Conservation (phyloP, 1,140 invertebrate species). For the Cyclina sinensis region DNA sequence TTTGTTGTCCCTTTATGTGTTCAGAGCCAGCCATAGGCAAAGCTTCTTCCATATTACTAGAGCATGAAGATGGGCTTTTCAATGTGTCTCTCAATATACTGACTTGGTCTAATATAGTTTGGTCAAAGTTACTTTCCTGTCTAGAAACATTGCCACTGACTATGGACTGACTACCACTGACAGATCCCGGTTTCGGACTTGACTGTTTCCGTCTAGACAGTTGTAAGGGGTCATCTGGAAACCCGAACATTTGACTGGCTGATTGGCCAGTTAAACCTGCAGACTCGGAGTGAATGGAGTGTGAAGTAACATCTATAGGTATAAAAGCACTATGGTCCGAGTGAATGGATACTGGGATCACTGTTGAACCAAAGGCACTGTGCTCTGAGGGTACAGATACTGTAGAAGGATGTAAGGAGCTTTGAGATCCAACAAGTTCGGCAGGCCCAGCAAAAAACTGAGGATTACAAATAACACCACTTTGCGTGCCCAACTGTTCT, state of each 20-base stretch:
- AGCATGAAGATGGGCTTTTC: conserved; percentile 39
- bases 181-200: background rate
- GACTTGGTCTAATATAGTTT: conserved; percentile 58
- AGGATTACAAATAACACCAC: background rate
- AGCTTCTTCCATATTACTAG: conserved; percentile 14
- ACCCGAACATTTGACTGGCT: background rate
- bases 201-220: background rate
- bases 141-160: background rate
- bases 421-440: background rate
- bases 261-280: background rate
- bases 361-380: background rate
- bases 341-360: background rate
- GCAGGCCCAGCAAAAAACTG: too few relatives aligned
- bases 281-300: background rate
- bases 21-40: background rate
- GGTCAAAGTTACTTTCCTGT: conserved; percentile 40
- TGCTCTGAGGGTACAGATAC: background rate
- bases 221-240: background rate
- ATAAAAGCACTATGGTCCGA: background rate
- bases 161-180: background rate
- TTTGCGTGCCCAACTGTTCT: background rate
- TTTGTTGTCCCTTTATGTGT: background rate
- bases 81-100: conserved; percentile 38
- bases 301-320: background rate
- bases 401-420: background rate